Base-by-base conservation (phyloP, 2,888 invertebrate species). In the Aphodius granarius region DNA sequence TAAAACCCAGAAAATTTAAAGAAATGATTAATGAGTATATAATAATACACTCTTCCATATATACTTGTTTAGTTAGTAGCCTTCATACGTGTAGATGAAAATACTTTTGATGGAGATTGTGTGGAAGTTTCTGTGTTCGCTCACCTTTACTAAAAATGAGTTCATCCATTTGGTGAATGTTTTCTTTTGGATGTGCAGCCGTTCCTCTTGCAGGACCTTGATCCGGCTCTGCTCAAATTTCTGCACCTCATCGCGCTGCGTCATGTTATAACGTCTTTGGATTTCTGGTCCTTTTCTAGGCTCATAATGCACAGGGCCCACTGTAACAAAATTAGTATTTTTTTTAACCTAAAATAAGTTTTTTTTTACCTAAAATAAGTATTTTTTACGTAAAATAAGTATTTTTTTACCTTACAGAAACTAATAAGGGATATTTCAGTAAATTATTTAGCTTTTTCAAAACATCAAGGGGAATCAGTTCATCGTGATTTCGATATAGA, bases 121-220 rank as follows among this genome's bases (percentile, higher is more conserved):
- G 62, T 20, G 63, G 16, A 70, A 15, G 43, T 43, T 23, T 43
- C 6, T 43, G 43, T 43, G n/a, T n/a, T n/a, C n/a, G n/a, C 76
- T 81, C 84, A 97, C 97, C 94, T 97, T 97, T 86, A 95, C 93
- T 83, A 98, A 89, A 89, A 97, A 97, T 18, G 97, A 97, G 89
- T 98, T 98, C 94, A 98, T 95, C 98, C 98, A 98, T 96, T 99
- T 99, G 83, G 99, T 99, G 89, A 99, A 99, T 23, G 99, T 99
- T 89, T 99, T 99, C 92, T 99, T 99, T 90, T 99, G 99, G 82
- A 99, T 99, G 88, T 97, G 95, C 80, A 98, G 90, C 76, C 99
- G 94, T 89, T 99, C 99, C 88, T 98, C 97, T 88, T 98, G 98
- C 86, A 99, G 92, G 86, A 96, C 96, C 90, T 95, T 94, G 86